Base-by-base conservation (phyloP, 2,797 vertebrate species). In the Odontamblyopus lacepedii region DNA sequence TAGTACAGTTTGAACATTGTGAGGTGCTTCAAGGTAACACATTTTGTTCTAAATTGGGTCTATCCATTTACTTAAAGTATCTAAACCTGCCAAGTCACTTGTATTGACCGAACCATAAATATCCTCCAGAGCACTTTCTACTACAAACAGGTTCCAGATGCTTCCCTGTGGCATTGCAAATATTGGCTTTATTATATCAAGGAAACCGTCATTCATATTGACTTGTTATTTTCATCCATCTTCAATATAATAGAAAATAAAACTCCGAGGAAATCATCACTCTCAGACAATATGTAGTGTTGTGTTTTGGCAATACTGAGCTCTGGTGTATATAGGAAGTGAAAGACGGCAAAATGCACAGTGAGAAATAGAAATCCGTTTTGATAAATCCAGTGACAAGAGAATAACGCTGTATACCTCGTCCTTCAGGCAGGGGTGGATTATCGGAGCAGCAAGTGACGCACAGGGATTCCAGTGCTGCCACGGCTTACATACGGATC, bases 401-500 rank as follows among this genome's bases (percentile, higher is more conserved):
- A 48, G 76, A 77, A 78, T 72, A 83, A 82, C 86, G 82, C 84
- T 11, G 61, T 83, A 83, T 88, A 50, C 44, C 87, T 89, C 77
- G 84, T 78, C 73, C 60, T 71, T 79, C 76, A 26, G 60, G 73
- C 27, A 19, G 85, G 78, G 70, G 67, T 5, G 80, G 83, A 89
- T 89, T 86, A 89, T 85, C 83, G 66, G 55, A 16, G 79, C 73
- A 83, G 78, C 74, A 81, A 88, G 85, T 23, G 83, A 91, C 79
- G 78, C 80, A 76, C 75, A 78, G 64, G 75, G 73, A 88, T 85
- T 78, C 88, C 83, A 84, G 86, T 80, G 67, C 75, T 59, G 51
- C 65, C 61, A 35, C 71, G 71, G 79, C 87, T 87, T 85, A 87
- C 86, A 87, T 77, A 83, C 84, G 84, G 77, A 85, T 89, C 83